Evolutionary conservation across 2,888 invertebrate genomes (phyloP).

Genomic region (Cacoxenus indagator): DNA sequence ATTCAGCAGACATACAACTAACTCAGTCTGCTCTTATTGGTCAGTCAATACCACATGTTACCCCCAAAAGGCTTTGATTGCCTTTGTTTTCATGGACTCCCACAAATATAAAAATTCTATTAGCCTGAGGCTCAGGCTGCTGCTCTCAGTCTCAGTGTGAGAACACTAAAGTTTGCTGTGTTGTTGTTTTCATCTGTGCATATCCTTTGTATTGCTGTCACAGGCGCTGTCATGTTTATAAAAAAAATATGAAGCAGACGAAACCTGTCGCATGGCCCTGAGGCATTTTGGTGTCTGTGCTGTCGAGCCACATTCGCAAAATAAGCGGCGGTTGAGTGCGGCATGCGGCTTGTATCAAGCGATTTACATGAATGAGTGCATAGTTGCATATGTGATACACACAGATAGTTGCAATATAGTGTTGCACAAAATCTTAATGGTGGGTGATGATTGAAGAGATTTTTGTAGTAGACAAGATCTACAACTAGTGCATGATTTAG

Average conservation of each 20-base stretch:
- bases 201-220: not conserved
- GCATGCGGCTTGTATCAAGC: not conserved
- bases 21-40: conserved; percentile 49
- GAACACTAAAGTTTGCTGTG: not conserved
- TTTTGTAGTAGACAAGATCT: too few relatives aligned
- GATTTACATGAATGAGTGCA: not conserved
- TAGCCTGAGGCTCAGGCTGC: not conserved
- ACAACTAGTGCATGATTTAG: too few relatives aligned
- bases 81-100: conserved; percentile 40
- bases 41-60: conserved; percentile 40
- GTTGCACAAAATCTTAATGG: too few relatives aligned
- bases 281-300: not conserved
- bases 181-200: not conserved
- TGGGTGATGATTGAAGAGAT: too few relatives aligned
- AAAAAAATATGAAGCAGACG: too few relatives aligned
- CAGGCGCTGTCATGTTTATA: not conserved
- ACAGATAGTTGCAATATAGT: too few relatives aligned
- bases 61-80: conserved; percentile 46
- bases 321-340: not conserved
- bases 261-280: not conserved
- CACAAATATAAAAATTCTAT: conserved; percentile 10
- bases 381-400: too few relatives aligned
- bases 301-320: not conserved
- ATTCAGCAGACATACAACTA: conserved; percentile 26
- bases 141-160: not conserved